A percentile compares a stretch with the other conserved stretches of the same genome.
phyloP scores from a whole-genome alignment of 2,797 vertebrate species.

The Parotocinclus haroldoi region DNA sequence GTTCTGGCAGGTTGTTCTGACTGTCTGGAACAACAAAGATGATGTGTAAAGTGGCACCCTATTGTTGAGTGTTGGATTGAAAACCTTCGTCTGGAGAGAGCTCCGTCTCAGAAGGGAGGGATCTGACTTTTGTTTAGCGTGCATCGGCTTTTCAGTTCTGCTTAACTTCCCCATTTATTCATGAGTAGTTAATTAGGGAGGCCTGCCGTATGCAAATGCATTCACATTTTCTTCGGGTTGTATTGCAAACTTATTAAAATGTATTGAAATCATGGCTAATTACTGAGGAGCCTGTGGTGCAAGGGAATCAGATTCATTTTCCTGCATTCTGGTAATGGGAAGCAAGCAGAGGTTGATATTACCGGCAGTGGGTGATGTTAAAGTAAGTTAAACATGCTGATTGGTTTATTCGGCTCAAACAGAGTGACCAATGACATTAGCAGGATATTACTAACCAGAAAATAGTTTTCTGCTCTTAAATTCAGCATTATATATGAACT shows the following conservation, averaged over 20 bases:
- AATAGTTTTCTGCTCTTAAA: too few species aligned
- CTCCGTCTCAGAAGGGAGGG: conserved; percentile 28
- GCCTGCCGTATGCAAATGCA: conserved; percentile 61
- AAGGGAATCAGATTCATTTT: conserved; percentile 45
- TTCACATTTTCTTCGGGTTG: conserved; percentile 57
- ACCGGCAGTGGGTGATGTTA: conserved; percentile 39
- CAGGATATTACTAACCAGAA: conserved; percentile 42
- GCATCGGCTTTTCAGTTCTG: conserved; percentile 55
- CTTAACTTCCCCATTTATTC: conserved; percentile 67
- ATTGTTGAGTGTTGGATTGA: conserved; percentile 23
- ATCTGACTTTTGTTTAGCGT: conserved; percentile 34
- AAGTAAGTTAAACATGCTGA: conserved; percentile 53
- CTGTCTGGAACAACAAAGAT: conserved; percentile 39
- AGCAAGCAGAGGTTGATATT: conserved; percentile 39
- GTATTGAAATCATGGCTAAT: conserved; percentile 67
- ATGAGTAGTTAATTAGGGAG: conserved; percentile 62
- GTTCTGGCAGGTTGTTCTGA: conserved; percentile 30
- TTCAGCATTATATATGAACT: too few species aligned
- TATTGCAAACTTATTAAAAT: conserved; percentile 69
- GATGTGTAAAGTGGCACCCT: conserved; percentile 26
- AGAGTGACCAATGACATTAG: conserved; percentile 36
- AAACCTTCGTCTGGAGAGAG: conserved; percentile 41
- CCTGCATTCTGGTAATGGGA: conserved; percentile 43
- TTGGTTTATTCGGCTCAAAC: conserved; percentile 30
- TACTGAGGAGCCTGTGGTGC: conserved; percentile 54